Evolutionary conservation across 2,888 invertebrate genomes (phyloP).

Genomic region (Gibbula magus): DNA sequence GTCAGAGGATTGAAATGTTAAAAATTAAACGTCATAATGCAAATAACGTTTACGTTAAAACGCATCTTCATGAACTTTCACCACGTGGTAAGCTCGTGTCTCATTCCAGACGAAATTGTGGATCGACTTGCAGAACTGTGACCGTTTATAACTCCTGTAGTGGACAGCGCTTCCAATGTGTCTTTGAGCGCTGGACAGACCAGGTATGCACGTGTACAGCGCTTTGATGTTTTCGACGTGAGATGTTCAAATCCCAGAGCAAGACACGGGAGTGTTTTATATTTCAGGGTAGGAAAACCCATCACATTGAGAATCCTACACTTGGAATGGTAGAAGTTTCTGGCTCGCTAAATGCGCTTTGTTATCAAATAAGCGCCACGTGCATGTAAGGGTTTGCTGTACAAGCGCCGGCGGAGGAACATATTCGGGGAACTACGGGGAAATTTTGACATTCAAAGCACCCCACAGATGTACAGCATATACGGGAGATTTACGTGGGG

Average conservation of each 20-base stretch:
- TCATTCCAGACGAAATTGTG: too few relatives aligned
- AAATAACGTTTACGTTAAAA: too few relatives aligned
- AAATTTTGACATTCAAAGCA: slow-evolving; percentile 27
- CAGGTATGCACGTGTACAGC: slow-evolving; percentile 20
- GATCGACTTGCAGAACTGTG: too few relatives aligned
- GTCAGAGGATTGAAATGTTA: too few relatives aligned
- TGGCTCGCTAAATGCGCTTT: slow-evolving; percentile 31
- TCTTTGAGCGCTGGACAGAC: neutral
- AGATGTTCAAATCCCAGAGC: neutral
- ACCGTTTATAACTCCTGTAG: too few relatives aligned
- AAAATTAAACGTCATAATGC: too few relatives aligned
- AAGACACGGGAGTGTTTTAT: slow-evolving; percentile 10
- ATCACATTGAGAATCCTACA: slow-evolving; percentile 12
- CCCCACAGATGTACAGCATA: slow-evolving; percentile 16
- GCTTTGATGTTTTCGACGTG: slow-evolving; percentile 25
- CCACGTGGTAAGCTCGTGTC: too few relatives aligned
- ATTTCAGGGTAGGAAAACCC: slow-evolving; percentile 22
- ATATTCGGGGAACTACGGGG: neutral
- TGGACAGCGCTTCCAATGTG: neutral
- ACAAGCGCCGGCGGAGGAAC: slow-evolving; percentile 7
- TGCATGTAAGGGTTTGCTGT: slow-evolving; percentile 29
- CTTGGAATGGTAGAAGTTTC: slow-evolving; percentile 16
- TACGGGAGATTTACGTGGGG: neutral
- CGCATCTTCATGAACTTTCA: too few relatives aligned
- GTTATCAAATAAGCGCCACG: slow-evolving; percentile 28